These are phyloP conservation scores for cattle (Bos taurus) DNA, from an alignment of 2,113 vertebrate genomes.

Conservation along the genomic window DNA sequence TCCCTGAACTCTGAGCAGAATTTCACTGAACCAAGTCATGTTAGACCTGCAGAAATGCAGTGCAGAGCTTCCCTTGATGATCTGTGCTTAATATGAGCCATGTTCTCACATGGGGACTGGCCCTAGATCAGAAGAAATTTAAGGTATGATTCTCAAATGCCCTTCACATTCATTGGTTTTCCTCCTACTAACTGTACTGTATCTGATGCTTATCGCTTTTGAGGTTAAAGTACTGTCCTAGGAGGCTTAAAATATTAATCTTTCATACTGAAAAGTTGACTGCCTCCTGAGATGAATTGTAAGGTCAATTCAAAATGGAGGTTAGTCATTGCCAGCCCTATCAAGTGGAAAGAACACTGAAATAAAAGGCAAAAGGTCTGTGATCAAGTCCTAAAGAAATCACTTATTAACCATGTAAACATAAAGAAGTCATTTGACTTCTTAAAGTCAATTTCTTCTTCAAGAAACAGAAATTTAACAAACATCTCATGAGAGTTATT, in stretches of 20 bases:
- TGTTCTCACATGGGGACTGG: background rate
- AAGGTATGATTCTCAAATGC: background rate
- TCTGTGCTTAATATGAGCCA: background rate
- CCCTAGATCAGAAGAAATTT: background rate
- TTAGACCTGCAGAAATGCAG: background rate
- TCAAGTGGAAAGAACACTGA: background rate
- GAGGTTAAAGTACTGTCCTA: background rate
- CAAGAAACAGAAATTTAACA: background rate
- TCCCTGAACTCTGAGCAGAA: background rate
- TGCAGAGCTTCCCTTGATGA: background rate
- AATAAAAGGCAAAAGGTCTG: background rate
- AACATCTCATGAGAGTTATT: background rate
- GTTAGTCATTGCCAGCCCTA: background rate
- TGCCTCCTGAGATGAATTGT: background rate
- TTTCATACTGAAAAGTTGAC: background rate
- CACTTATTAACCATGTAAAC: background rate
- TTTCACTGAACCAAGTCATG: background rate
- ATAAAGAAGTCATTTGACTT: background rate
- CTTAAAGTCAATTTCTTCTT: background rate
- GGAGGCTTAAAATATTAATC: background rate
- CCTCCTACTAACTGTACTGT: background rate
- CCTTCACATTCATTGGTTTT: background rate
- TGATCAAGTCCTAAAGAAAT: background rate
- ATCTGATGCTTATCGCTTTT: background rate
- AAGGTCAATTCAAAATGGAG: background rate